These are phyloP conservation scores for Spermophilus dauricus DNA, from an alignment of 2,113 vertebrate genomes.

Conservation along the genomic window DNA sequence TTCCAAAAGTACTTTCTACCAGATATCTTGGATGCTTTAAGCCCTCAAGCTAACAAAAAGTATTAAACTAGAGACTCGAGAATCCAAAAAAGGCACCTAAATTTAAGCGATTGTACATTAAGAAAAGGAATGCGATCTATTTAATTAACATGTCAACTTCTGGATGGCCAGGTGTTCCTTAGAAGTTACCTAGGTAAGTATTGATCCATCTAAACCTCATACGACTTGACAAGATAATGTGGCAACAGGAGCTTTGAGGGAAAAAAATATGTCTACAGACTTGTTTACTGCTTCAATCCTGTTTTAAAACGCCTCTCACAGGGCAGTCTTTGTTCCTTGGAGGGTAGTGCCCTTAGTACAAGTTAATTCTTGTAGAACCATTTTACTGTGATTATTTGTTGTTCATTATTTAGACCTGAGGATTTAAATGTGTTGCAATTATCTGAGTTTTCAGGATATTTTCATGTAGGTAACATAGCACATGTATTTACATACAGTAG, in stretches of 20 bases:
- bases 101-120: constrained; percentile 59
- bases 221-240: constrained; percentile 78
- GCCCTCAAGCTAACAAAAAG: constrained; percentile 57
- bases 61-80: constrained; percentile 61
- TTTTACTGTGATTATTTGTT: constrained; percentile 23
- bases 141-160: constrained; percentile 79
- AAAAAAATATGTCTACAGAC: constrained; percentile 66
- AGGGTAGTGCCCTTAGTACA: neutral
- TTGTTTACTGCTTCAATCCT: constrained; percentile 56
- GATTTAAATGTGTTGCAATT: neutral
- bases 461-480: neutral
- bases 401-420: constrained; percentile 24
- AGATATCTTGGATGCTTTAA: constrained; percentile 35
- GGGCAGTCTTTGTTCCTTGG: constrained; percentile 62
- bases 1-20: constrained; percentile 52
- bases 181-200: constrained; percentile 74
- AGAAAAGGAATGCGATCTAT: constrained; percentile 69
- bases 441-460: neutral
- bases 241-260: constrained; percentile 63
- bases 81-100: neutral
- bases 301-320: constrained; percentile 10
- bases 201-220: constrained; percentile 73
- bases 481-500: neutral
- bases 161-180: constrained; percentile 77
- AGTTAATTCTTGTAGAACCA: constrained; percentile 58